Conservation (phyloP, 2,113 vertebrate genomes). For the Lampris megalopsis region DNA sequence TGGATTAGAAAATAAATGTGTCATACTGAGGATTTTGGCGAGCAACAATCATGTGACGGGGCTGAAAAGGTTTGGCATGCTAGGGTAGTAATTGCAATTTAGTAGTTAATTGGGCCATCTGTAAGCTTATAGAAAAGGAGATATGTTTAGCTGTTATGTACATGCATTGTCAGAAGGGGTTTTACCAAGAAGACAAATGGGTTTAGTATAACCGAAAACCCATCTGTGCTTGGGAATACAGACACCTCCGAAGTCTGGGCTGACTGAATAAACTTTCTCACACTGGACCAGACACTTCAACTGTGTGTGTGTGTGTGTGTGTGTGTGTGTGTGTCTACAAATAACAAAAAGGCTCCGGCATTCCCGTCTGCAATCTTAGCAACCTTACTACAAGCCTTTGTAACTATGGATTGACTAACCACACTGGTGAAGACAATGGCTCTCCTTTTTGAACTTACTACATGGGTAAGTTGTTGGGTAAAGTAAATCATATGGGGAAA, state of each 20-base stretch:
- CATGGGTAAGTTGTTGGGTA: background rate
- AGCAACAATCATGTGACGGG: background rate
- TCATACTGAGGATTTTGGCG: background rate
- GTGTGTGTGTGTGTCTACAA: slow-evolving; percentile 35
- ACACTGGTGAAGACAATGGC: slow-evolving; percentile 9
- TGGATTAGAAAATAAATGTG: background rate
- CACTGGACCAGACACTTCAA: slow-evolving; percentile 56
- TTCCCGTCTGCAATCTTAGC: slow-evolving; percentile 63
- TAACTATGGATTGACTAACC: slow-evolving; percentile 22
- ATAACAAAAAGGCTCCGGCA: slow-evolving; percentile 63
- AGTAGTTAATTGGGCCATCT: background rate
- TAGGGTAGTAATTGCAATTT: background rate
- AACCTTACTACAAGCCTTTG: slow-evolving; percentile 40
- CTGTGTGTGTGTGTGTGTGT: slow-evolving; percentile 44
- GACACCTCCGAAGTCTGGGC: slow-evolving; percentile 40
- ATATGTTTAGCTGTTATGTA: slow-evolving; percentile 14
- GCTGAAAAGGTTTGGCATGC: background rate
- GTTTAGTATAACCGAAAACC: slow-evolving; percentile 55
- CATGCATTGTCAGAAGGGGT: slow-evolving; percentile 13
- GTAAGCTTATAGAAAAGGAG: slow-evolving; percentile 39
- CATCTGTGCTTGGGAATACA: slow-evolving; percentile 65
- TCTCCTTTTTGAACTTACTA: slow-evolving; percentile 4
- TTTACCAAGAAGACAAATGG: slow-evolving; percentile 48
- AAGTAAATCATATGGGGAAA: background rate
- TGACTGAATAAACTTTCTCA: slow-evolving; percentile 78